A percentile compares a stretch with the other conserved stretches of the same genome.
phyloP scores from a whole-genome alignment of 2,888 invertebrate species.

The Drosophila kanekoi region DNA sequence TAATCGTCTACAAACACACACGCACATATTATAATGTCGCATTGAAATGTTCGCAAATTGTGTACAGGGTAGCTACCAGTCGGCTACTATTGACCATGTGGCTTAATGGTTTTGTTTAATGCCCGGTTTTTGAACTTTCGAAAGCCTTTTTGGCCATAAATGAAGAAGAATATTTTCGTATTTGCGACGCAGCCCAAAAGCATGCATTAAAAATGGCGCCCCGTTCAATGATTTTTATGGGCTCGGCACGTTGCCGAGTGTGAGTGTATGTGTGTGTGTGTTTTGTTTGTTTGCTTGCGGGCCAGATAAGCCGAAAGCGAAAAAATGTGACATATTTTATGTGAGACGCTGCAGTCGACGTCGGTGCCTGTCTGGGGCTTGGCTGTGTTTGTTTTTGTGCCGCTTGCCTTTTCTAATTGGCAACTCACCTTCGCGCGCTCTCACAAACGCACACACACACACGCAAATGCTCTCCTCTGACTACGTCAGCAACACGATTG shows the following conservation, averaged over 20 bases:
- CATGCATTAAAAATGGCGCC: conserved; percentile 32
- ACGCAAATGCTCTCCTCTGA: conserved; percentile 34
- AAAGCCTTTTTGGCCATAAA: conserved; percentile 26
- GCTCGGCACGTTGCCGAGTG: conserved; percentile 66
- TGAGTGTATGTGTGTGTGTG: conserved; percentile 14
- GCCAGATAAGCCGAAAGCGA: conserved; percentile 50
- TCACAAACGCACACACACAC: conserved; percentile 9
- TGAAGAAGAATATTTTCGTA: conserved; percentile 6
- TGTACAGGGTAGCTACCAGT: conserved; percentile 4
- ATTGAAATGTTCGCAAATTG: too few species aligned
- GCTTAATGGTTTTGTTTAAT: conserved; percentile 9
- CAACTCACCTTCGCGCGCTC: conserved; percentile 65
- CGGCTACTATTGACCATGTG: background rate
- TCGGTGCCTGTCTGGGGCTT: conserved; percentile 58
- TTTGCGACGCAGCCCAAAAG: conserved; percentile 52
- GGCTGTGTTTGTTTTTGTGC: conserved; percentile 49
- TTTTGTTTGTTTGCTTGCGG: conserved; percentile 50
- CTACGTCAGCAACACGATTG: conserved; percentile 47
- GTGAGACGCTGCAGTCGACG: conserved; percentile 22
- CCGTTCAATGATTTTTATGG: conserved; percentile 65
- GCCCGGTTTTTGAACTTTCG: conserved; percentile 59
- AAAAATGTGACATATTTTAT: conserved; percentile 69
- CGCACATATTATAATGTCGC: too few species aligned
- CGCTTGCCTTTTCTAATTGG: conserved; percentile 53
- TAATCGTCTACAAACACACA: background rate